phyloP scores from a whole-genome alignment of 2,797 vertebrate genomes.

The Gambelia wislizenii region DNA sequence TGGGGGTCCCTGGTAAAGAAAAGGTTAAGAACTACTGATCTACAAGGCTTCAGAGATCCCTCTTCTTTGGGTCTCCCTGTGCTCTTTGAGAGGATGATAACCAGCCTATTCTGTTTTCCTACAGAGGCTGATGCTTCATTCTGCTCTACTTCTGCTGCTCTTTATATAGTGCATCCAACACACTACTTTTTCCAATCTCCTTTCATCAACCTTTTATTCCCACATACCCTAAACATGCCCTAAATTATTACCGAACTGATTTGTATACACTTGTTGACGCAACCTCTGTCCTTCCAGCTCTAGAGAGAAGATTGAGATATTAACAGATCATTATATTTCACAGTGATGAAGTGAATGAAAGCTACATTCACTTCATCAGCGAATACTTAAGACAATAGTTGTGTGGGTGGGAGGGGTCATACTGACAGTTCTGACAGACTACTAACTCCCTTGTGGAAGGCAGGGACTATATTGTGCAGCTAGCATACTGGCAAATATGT shows the following conservation, averaged over 20 bases:
- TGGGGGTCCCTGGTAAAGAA: too few relatives aligned
- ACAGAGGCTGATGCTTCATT: background rate
- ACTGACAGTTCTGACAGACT: slow-evolving; percentile 2
- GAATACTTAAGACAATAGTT: background rate
- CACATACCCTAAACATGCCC: background rate
- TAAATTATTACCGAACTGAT: background rate
- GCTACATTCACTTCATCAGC: background rate
- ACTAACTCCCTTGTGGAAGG: background rate
- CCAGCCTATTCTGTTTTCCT: background rate
- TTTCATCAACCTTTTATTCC: background rate
- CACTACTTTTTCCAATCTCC: background rate
- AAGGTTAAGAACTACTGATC: too few relatives aligned
- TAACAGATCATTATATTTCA: background rate
- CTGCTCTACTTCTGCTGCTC: background rate
- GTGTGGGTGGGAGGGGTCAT: too few relatives aligned
- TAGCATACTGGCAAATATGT: background rate
- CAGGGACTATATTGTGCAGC: background rate
- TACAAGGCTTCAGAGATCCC: background rate
- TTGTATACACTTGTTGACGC: background rate
- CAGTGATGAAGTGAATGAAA: slow-evolving; percentile 1
- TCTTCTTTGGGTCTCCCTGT: background rate
- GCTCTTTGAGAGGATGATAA: background rate
- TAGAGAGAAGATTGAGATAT: background rate
- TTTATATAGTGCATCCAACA: background rate
- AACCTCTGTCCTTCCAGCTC: background rate